Base-by-base conservation (phyloP, 2,113 vertebrate genomes). In the Pitta sordida region DNA sequence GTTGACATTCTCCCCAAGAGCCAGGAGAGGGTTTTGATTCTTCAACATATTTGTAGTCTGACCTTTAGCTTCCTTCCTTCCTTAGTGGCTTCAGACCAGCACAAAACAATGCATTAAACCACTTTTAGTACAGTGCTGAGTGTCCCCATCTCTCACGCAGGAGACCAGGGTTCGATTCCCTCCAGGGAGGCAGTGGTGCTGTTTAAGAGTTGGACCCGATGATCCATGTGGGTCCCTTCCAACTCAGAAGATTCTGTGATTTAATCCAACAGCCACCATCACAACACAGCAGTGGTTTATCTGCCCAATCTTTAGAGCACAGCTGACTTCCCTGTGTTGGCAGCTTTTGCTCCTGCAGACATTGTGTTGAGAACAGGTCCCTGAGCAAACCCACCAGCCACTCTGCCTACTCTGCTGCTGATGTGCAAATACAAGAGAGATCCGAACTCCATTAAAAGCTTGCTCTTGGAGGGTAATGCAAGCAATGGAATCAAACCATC, bases 31-130 rank as follows among this genome's bases (percentile, higher is more conserved):
- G 6, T 11, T 53, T 90, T 69, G 22, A 83, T 59, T 83, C 32
- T 76, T 59, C 37, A 74, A 30, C 13, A 4, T 74, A 49, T 75
- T 76, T 91, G 91, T 52, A 80, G 32, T 49, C 43, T 86, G 60
- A 88, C 70, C 10, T 65, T 91, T 68, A 86, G 30, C 44, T 94
- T 83, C 46, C 51, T 94, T 83, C 46, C 51, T 88, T 92, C 84
- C 36, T 24, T 17, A 34, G 3, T 53, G 53, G 39, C 56, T 78
- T 84, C 69, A 89, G 65, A 65, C 26, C 63, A 67, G 67, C 20
- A 58, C 24, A 36, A 23, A 51, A 44, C 36, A 77, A 44, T 5
- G 10, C 29, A 82, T 41, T 15, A 56, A 71, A 32, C 34, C 51
- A 34, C 43, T 83, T 83, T 18, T n/a, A n/a, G n/a, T n/a, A n/a